Percentiles rank a stretch among this genome's conserved stretches.
Evolutionary conservation across 2,113 vertebrate genomes (phyloP).

Genomic region (sheep (Ovis aries)): ARS-UI_Ramb_v3.0 NC_056055.1:220974501-220975000

Average conservation of each 20-base stretch:
- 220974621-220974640: neutral
- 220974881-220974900: neutral
- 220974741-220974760: neutral
- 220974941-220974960: neutral
- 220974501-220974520: fast-evolving
- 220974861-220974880: neutral
- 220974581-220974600: neutral
- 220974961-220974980: neutral
- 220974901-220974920: neutral
- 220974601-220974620: neutral
- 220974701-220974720: neutral
- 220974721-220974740: neutral
- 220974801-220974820: neutral
- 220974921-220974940: neutral
- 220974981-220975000: neutral
- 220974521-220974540: neutral
- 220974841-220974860: neutral
- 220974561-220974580: neutral
- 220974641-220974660: neutral
- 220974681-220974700: fast-evolving
- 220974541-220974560: neutral
- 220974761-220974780: neutral
- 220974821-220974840: neutral
- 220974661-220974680: neutral
- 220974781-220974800: neutral